Base-by-base conservation (phyloP, 2,113 vertebrate species). In the Conger conger region DNA sequence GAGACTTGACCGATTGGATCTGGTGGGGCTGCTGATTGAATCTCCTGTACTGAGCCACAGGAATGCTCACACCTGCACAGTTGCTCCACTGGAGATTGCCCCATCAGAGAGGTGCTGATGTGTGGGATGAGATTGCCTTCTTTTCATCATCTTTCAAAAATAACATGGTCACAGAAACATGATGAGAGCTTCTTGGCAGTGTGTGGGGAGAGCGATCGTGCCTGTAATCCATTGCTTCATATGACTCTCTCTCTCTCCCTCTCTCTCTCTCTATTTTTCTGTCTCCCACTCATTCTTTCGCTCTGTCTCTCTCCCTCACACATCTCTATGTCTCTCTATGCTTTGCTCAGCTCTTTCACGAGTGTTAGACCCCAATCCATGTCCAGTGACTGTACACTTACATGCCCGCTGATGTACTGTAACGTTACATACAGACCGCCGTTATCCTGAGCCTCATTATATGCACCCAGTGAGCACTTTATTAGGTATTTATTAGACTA, bases 251-350 rank as follows among this genome's bases (percentile, higher is more conserved):
- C 40, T n/a, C n/a, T n/a, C n/a, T n/a, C n/a, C n/a, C n/a, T n/a
- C n/a, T n/a, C n/a, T n/a, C n/a, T n/a, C 40, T 42, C 40, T 42
- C 40, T 42, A 3, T 42, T 9, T 5, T 9, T 50, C 45, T 50
- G 1, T 50, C 45, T 50, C 45, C 15, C 45, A 13, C 11, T 50
- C 8, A 13, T 50, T 7, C 45, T 50, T 13, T 50, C 45, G 11
- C 45, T 50, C 11, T 50, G 9, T 50, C 45, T 13, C 11, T 50
- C 45, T 50, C 8, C 11, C 45, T 15, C 45, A 89, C 80, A 88
- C 80, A 38, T 79, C 42, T 79, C 82, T 82, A 60, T 79, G 23
- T 73, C 42, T 73, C 84, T 81, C 76, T 57, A 23, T 38, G 83
- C 80, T 82, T 77, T 9, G 85, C 85, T 79, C 33, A 20, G 45